These are phyloP conservation scores for Zingel zingel DNA, from an alignment of 2,113 vertebrate species.

Conservation along the genomic window DNA sequence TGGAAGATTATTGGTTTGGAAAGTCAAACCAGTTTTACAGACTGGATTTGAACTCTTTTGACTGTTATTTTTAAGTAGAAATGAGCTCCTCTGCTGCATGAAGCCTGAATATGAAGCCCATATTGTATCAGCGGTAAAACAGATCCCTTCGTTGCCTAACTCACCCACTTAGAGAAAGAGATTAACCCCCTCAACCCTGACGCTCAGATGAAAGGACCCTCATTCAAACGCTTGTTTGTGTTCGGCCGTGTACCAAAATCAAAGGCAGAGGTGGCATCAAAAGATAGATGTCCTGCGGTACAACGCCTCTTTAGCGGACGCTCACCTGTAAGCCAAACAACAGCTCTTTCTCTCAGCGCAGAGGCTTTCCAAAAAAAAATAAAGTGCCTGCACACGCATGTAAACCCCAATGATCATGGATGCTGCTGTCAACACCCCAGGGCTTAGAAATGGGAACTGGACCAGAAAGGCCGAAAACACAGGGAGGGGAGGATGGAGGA, in stretches of 20 bases:
- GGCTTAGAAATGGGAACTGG: slow-evolving; percentile 70
- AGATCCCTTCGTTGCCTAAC: neutral
- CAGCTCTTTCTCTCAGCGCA: neutral
- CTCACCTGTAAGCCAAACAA: slow-evolving; percentile 60
- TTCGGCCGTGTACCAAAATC: slow-evolving; percentile 42
- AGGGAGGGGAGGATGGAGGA: slow-evolving; percentile 17
- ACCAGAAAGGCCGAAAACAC: slow-evolving; percentile 67
- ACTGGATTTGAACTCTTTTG: too few species aligned
- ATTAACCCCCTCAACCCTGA: slow-evolving; percentile 46
- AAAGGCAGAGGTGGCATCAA: slow-evolving; percentile 62
- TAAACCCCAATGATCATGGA: slow-evolving; percentile 58
- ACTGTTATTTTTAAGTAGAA: too few species aligned
- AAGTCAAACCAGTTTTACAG: neutral
- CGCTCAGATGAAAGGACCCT: slow-evolving; percentile 32
- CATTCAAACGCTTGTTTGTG: slow-evolving; percentile 58
- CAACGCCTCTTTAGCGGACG: slow-evolving; percentile 31
- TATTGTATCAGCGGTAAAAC: neutral
- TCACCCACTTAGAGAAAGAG: slow-evolving; percentile 35
- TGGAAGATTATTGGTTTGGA: neutral
- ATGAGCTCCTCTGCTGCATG: neutral
- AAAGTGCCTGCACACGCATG: slow-evolving; percentile 17
- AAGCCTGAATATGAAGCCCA: neutral
- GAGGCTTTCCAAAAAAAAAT: neutral
- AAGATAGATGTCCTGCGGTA: slow-evolving; percentile 40
- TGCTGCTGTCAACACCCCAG: slow-evolving; percentile 72